Base-by-base conservation (phyloP, 2,797 vertebrate genomes). In the Lepus townsendii region DNA sequence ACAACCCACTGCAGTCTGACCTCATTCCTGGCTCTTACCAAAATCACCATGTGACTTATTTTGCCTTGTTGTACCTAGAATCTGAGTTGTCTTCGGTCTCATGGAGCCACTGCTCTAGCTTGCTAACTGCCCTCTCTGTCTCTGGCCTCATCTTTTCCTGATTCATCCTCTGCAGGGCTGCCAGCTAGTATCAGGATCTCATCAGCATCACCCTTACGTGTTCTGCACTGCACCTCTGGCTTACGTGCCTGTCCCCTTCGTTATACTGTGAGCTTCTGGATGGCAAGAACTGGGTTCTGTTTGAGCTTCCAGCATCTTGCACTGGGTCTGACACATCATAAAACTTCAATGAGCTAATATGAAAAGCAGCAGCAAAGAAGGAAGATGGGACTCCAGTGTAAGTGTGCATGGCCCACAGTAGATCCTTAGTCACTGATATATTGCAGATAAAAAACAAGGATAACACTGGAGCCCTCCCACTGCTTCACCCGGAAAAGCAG, bases 371-470 rank as follows among this genome's bases (percentile, higher is more conserved):
- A 68, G 11, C 72, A 90, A 83, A 84, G 57, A 47, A 96, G 68
- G 35, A 86, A 86, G 91, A 42, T 52, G 78, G 20, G 24, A 57
- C 93, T 90, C 54, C 20, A 68, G 4, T 47, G 83, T 57, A 96
- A 91, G 78, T 86, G 62, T 50, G 13, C 30, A 30, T 90, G 83
- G 62, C n/a, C 73, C 77, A 16, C 77, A 24, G 30, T 71, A 38
- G 54, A 91, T 50, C 62, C 50, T 76, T 62, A 88, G 68, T 90
- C 85, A 95, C 62, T 75, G 72, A 66, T 52, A 30, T 84, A 47
- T 91, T 83, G 32, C 90, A 76, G 73, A 82, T 91, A 93, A 91
- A 96, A 96, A 86, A 73, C 35, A 84, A 93, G 71, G 42, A 54
- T 54, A 92, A 79, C 83, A 27, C 83, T 92, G 85, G 94, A 50